phyloP scores from a whole-genome alignment of 64 coral and sea anemone species.

The Astreopora myriophthalma region DNA sequence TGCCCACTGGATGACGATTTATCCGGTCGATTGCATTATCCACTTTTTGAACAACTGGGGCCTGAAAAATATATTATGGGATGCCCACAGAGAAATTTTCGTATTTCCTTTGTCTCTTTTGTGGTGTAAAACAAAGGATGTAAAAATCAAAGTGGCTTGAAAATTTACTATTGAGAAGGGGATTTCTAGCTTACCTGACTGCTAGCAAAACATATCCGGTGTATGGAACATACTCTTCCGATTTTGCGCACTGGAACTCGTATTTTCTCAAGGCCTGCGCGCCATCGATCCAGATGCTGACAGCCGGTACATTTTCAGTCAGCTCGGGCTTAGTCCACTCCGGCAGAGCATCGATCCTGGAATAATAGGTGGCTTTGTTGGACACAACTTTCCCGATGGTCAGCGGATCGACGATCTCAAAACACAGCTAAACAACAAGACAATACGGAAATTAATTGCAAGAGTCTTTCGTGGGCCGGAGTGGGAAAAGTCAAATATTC shows the following conservation, averaged over 20 bases:
- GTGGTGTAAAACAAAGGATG: too few species aligned
- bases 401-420: conserved; percentile 81
- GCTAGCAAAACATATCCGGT: conserved; percentile 54
- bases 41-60: too few species aligned
- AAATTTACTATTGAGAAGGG: too few species aligned
- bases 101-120: too few species aligned
- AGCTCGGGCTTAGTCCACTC: conserved; percentile 70
- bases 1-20: too few species aligned
- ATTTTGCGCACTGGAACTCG: conserved; percentile 76
- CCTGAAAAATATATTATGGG: too few species aligned
- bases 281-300: conserved; percentile 79
- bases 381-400: conserved; percentile 75
- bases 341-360: conserved; percentile 67
- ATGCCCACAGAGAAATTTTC: too few species aligned
- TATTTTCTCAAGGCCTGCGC: conserved; percentile 64
- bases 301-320: conserved; percentile 60
- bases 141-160: too few species aligned
- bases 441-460: not conserved
- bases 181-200: conserved; percentile 59
- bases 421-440: conserved; percentile 58
- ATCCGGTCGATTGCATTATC: too few species aligned
- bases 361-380: conserved; percentile 89
- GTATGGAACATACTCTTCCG: conserved; percentile 76
- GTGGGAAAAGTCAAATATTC: too few species aligned
- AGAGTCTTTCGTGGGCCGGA: too few species aligned